Evolutionary conservation across 1,140 invertebrate genomes (phyloP).

Genomic region (Holotrichia oblita): DNA sequence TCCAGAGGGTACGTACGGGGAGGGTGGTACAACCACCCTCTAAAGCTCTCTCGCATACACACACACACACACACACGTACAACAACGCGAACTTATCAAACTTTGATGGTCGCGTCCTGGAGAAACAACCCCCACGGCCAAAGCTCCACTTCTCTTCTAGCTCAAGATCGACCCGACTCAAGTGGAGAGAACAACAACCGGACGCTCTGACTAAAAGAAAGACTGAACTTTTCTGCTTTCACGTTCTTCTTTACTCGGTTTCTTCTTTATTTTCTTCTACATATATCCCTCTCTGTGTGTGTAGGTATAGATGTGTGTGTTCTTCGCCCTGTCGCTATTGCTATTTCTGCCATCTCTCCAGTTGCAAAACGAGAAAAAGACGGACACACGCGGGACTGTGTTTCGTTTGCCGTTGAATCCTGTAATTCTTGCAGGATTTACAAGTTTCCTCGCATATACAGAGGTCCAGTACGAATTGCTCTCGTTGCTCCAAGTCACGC

Average conservation of each 20-base stretch:
- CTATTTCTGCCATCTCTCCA: background rate
- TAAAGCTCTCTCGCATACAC: background rate
- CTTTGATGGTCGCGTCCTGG: slow-evolving; percentile 56
- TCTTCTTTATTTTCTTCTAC: background rate
- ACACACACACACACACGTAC: background rate
- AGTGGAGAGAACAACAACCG: background rate
- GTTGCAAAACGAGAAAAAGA: background rate
- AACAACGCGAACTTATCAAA: slow-evolving; percentile 59
- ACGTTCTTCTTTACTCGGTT: background rate
- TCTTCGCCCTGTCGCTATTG: too few relatives aligned
- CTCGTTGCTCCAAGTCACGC: background rate
- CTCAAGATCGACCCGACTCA: background rate
- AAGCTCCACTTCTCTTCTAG: background rate
- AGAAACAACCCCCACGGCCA: background rate
- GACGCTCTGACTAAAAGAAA: background rate
- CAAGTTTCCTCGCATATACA: background rate
- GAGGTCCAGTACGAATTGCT: background rate
- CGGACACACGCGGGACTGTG: background rate
- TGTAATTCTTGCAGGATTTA: background rate
- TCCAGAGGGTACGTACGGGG: slow-evolving; percentile 47
- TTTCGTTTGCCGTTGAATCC: background rate
- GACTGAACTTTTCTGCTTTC: background rate
- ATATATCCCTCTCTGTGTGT: too few relatives aligned
- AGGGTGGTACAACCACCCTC: background rate
- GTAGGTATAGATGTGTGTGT: too few relatives aligned